Evolutionary conservation across 1,140 invertebrate species (phyloP), one percentile per base, ranked within the genome.

Genomic region (Gonatopus flavifemur): DNA sequence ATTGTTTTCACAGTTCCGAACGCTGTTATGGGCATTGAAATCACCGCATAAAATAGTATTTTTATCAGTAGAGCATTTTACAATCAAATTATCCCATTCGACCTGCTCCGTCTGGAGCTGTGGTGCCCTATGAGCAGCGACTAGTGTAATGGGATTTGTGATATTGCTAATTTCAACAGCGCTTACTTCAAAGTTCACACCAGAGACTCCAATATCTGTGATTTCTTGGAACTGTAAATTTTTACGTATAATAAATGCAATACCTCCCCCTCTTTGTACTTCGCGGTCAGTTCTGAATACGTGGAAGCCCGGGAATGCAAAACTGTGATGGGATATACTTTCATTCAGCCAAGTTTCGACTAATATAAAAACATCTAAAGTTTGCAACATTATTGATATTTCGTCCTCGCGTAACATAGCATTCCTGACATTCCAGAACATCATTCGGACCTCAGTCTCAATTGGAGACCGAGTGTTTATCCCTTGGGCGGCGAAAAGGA

Each of bases 21-120:
- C 9, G 16, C 10, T 7, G 20, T 43, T 25, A 16, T 50, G 48
- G 1, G 48, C 15, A 10, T 50, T 50, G 28, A 50, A 50, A 31
- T 43, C 48, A 4, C 40, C 48, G 1, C 36, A 2, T 8, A 43
- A n/a, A 13, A 43, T 15, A 13, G 31, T 37, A n/a, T 10, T 22
- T 38, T 25, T 2, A 12, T 28, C 13, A 3, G 21, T n/a, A 10
- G 19, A 4, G n/a, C 21, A 25, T 15, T 25, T 35, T 16, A 12
- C 20, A 3, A 38, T 5, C 2, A 50, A 9, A 7, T 12, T 3
- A n/a, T 43, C 15, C 39, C 48, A 50, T 9, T 50, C 32, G 3
- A 20, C 12, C 30, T 50, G 9, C 2, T 31, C 10, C 15, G 37
- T 9, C 3, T n/a, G 13, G 8, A 20, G 2, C 10, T 15, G 6